These are phyloP conservation scores for Protomyctophum bolini DNA, from an alignment of 2,113 vertebrate genomes.

Conservation along the genomic window DNA sequence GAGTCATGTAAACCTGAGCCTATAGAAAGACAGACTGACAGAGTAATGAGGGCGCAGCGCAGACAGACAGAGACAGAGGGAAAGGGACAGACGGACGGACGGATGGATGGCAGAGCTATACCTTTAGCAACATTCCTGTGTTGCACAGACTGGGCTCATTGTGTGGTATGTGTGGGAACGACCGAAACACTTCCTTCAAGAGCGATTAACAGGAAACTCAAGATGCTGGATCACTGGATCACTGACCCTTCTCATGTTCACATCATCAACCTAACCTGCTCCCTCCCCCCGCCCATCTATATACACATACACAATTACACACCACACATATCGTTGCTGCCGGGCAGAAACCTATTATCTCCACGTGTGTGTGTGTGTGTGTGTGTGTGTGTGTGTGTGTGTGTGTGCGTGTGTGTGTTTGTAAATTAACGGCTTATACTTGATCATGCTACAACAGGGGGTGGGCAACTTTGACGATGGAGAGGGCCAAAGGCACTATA, in stretches of 20 bases:
- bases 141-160: constrained; percentile 60
- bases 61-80: background rate
- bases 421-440: background rate
- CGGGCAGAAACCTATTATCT: background rate
- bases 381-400: background rate
- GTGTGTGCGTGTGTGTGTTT: background rate
- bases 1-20: no score
- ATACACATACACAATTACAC: constrained; percentile 13
- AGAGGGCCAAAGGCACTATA: no score
- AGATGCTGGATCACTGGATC: constrained; percentile 64
- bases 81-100: constrained; percentile 30
- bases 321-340: constrained; percentile 10
- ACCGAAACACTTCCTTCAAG: constrained; percentile 67
- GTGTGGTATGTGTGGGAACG: constrained; percentile 65
- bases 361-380: background rate
- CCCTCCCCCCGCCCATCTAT: constrained; percentile 39
- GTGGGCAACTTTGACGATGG: no score
- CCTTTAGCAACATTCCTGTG: constrained; percentile 52
- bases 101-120: constrained; percentile 31
- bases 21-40: background rate
- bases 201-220: constrained; percentile 65
- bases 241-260: constrained; percentile 68
- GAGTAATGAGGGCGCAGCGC: no score
- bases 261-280: constrained; percentile 17
- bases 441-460: background rate